Base-by-base conservation (phyloP, 2,888 invertebrate species). In the Hybos culiciformis region DNA sequence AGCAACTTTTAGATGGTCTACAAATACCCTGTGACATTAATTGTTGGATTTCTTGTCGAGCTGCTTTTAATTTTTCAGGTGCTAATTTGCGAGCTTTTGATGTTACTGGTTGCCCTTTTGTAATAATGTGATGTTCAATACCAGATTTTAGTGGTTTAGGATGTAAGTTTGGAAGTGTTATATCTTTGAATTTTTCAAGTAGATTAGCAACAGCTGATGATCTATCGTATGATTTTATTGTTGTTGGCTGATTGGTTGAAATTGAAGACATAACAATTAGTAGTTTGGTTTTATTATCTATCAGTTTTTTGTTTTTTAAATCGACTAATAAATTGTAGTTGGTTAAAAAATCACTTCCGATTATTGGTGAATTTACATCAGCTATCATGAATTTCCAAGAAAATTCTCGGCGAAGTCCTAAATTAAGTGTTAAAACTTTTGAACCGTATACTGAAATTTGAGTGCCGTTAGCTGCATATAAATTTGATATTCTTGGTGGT, bases 1-100 rank as follows among this genome's bases (percentile, higher is more conserved):
- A 66, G 1, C 52, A 46, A 24, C 60, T 59, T 8, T 53, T 55
- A 0, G 63, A 64, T 0, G 61, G 65, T 4, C 61, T 50, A 29
- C 61, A 59, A 11, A 65, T 60, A 1, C 63, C 66, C 14, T 52
- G 44, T 21, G 63, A 52, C 34, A 41, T 36, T 12, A 41, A 18
- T 9, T 12, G 20, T 36, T 44, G 41, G 9, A 44, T 32, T 34
- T 44, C 44, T 9, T 6, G 15, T 33, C 29, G 21, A n/a, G 43
- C 44, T n/a, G 24, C 14, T 26, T 12, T 32, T 9, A 38, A 11
- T 23, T 42, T 42, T 7, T 37, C 29, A 3, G 38, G 15, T 19
- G 18, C 24, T 32, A 43, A 21, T 8, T 43, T 17, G 20, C 46
- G 12, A 4, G 33, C 24, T 39, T 34, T 38, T 20, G 21, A 5